phyloP scores from a whole-genome alignment of 2,888 invertebrate species.

The Nipponacmea schrenckii region DNA sequence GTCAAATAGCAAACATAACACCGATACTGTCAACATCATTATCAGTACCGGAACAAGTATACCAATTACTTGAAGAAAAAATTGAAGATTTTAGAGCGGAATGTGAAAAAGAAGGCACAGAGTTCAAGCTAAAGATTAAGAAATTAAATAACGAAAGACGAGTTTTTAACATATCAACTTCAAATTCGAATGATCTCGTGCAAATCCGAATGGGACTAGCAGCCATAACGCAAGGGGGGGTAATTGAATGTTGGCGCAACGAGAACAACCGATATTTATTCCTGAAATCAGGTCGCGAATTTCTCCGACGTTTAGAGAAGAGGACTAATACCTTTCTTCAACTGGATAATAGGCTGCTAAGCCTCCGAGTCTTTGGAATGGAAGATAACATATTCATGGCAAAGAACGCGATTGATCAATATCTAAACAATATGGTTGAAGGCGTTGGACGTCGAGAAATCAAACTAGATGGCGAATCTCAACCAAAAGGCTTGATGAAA shows the following conservation, averaged over 20 bases:
- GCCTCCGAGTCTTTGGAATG: conserved; percentile 37
- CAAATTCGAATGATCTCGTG: conserved; percentile 31
- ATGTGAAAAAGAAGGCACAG: background rate
- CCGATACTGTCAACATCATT: conserved; percentile 35
- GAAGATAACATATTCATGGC: conserved; percentile 22
- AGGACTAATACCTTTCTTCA: conserved; percentile 29
- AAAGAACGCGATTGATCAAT: conserved; percentile 25
- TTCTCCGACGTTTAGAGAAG: conserved; percentile 31
- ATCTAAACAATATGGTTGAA: conserved; percentile 16
- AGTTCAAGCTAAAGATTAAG: conserved; percentile 16
- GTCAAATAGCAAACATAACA: conserved; percentile 26
- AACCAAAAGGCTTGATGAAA: conserved; percentile 48
- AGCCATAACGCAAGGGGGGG: conserved; percentile 33
- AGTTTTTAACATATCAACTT: conserved; percentile 33
- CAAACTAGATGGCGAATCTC: conserved; percentile 32
- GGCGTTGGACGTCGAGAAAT: conserved; percentile 10
- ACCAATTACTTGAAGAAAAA: conserved; percentile 28
- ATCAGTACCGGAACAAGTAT: conserved; percentile 27
- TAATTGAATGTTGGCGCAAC: conserved; percentile 29
- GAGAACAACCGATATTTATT: conserved; percentile 28
- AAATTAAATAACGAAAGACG: conserved; percentile 32
- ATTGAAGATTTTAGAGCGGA: conserved; percentile 25
- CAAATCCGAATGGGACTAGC: conserved; percentile 30
- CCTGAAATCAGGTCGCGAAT: conserved; percentile 31
- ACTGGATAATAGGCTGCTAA: conserved; percentile 36